Evolutionary conservation across 2,113 vertebrate genomes (phyloP), one percentile per base, ranked within the genome.

Genomic region (Bungarus multicinctus): DNA sequence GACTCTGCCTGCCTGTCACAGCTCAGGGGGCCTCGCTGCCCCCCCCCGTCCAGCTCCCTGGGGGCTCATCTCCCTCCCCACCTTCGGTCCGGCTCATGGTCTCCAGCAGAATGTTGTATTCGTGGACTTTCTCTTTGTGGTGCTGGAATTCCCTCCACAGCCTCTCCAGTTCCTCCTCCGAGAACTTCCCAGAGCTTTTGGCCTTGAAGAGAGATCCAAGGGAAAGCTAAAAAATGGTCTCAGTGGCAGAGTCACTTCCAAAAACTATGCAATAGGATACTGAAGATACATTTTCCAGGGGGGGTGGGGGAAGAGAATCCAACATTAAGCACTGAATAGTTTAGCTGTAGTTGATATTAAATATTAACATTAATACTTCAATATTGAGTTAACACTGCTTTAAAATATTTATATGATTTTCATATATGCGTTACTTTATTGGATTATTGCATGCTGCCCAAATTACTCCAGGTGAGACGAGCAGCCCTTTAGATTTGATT

Each of bases 111-210:
- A 99, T 97, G 58, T 98, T 98, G 94, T 99, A 99, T 95, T 99
- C 99, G 0, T 81, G 97, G 45, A 98, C 97, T 95, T 99, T 99
- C 94, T 99, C 99, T 93, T 97, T 98, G 96, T 99, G 99, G 95
- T 99, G 99, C 93, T 98, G 97, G 91, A 99, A 98, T 95, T 99
- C 99, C 94, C 98, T 97, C 97, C 98, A 98, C 34, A 99, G 97
- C 94, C 97, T 99, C 95, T 97, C 97, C 95, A 99, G 0, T 91
- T 99, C 99, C 2, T 99, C 98, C 0, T 96, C 96, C 0, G 98
- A 98, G 97, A 99, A 99, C 94, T 98, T 99, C n/a, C 98, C 99
- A 0, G 99, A 99, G n/a, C 93, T 97, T 96, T 98, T 98, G 0
- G 99, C 99, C 99, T 99, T 85, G 12, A 92, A 91, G 90, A 91